These are phyloP conservation scores for Avahi laniger DNA, from an alignment of 2,797 vertebrate species.

Conservation along the genomic window DNA sequence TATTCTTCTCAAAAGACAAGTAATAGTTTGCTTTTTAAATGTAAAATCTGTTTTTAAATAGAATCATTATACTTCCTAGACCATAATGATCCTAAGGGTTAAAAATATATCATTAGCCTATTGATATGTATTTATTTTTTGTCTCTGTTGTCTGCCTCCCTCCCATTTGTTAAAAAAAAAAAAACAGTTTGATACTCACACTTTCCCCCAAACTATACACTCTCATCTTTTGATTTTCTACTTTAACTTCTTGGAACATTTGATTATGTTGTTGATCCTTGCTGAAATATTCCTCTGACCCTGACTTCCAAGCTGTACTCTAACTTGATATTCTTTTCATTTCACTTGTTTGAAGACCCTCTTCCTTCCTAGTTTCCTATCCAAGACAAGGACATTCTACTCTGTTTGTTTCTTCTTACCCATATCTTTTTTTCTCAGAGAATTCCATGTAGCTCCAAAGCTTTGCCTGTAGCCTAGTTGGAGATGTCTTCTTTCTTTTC, in stretches of 20 bases:
- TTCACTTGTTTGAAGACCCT: neutral
- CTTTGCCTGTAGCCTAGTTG: neutral
- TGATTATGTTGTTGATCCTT: neutral
- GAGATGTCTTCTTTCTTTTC: neutral
- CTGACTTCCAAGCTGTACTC: neutral
- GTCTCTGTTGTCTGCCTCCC: neutral
- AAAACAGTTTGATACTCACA: neutral
- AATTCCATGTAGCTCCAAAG: neutral
- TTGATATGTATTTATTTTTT: neutral
- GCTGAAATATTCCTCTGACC: neutral
- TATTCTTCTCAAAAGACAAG: neutral
- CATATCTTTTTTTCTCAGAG: neutral
- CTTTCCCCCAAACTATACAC: neutral
- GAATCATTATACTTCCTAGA: neutral
- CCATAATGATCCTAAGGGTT: neutral
- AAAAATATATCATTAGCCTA: neutral
- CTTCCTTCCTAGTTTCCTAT: neutral
- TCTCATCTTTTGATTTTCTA: neutral
- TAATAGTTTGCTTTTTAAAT: conserved; percentile 8
- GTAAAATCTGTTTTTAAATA: conserved; percentile 34
- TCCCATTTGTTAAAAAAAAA: neutral
- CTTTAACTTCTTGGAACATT: neutral
- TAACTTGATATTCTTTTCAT: neutral
- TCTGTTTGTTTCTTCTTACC: neutral
- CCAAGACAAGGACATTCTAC: neutral